These are phyloP conservation scores for Neuroterus valhalla DNA, from an alignment of 1,140 invertebrate genomes.

Conservation along the genomic window DNA sequence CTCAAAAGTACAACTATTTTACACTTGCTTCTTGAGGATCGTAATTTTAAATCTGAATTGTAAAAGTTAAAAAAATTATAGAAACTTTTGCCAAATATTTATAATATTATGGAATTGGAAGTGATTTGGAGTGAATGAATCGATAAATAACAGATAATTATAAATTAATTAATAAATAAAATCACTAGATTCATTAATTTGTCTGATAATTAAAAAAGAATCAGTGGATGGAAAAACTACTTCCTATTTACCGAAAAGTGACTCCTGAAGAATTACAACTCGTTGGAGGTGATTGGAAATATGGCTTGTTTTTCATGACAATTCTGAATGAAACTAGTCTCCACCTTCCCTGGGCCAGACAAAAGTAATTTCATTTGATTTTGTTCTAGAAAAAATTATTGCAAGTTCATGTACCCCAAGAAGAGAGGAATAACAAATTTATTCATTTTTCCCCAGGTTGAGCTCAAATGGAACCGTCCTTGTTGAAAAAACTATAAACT, in stretches of 20 bases:
- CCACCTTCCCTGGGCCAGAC: constrained; percentile 85
- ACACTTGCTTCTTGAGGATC: too few species aligned
- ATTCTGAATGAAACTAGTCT: constrained; percentile 83
- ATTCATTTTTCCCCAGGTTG: constrained; percentile 73
- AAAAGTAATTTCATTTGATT: constrained; percentile 73
- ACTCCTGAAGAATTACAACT: constrained; percentile 83
- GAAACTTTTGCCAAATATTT: too few species aligned
- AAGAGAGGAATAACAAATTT: constrained; percentile 35
- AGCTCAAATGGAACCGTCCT: constrained; percentile 77
- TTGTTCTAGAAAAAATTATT: background rate
- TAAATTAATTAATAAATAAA: too few species aligned
- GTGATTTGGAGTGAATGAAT: too few species aligned
- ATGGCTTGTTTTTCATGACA: constrained; percentile 87
- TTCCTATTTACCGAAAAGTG: constrained; percentile 83
- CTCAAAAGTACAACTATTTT: too few species aligned
- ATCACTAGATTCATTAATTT: background rate
- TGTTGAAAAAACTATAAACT: constrained; percentile 76
- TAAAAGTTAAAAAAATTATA: too few species aligned
- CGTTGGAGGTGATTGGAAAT: constrained; percentile 85
- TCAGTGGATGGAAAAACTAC: constrained; percentile 82
- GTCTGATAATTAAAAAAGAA: constrained; percentile 76
- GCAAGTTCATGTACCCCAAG: too few species aligned
- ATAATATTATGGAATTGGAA: too few species aligned
- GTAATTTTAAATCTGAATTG: too few species aligned
- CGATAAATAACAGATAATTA: too few species aligned